phyloP scores from a whole-genome alignment of 2,888 invertebrate genomes.

The Horisme vitalbata region DNA sequence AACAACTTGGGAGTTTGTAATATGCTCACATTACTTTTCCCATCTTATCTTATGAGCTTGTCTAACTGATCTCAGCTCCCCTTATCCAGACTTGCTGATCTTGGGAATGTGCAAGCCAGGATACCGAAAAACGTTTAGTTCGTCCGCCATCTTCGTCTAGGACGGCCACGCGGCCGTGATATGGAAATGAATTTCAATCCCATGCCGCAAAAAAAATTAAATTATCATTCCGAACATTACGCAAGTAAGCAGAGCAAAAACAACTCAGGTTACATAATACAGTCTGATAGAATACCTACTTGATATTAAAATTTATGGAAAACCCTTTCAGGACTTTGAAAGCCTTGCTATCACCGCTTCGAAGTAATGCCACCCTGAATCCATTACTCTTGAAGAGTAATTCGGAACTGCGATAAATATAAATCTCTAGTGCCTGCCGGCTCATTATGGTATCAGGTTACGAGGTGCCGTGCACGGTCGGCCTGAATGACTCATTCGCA shows the following conservation, averaged over 20 bases:
- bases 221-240: too few relatives aligned
- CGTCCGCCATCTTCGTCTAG: too few relatives aligned
- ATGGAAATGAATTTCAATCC: too few relatives aligned
- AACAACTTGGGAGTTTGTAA: too few relatives aligned
- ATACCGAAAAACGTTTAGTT: too few relatives aligned
- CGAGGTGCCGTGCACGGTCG: slow-evolving; percentile 23
- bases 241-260: not conserved
- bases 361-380: slow-evolving; percentile 19
- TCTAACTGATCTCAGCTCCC: too few relatives aligned
- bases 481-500: slow-evolving; percentile 34
- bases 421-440: slow-evolving; percentile 36
- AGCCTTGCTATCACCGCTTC: slow-evolving; percentile 31
- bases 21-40: too few relatives aligned
- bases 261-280: slow-evolving; percentile 2
- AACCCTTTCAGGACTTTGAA: slow-evolving; percentile 22
- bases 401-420: slow-evolving; percentile 38
- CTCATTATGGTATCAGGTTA: slow-evolving; percentile 19
- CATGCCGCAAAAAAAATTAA: too few relatives aligned
- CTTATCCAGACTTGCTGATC: too few relatives aligned
- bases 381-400: slow-evolving; percentile 26
- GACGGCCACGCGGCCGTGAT: too few relatives aligned
- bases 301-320: slow-evolving; percentile 22
- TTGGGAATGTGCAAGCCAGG: too few relatives aligned
- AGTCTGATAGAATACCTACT: slow-evolving; percentile 6
- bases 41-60: too few relatives aligned